phyloP scores from a whole-genome alignment of 2,888 invertebrate species.

The Synergus laeviventris region DNA sequence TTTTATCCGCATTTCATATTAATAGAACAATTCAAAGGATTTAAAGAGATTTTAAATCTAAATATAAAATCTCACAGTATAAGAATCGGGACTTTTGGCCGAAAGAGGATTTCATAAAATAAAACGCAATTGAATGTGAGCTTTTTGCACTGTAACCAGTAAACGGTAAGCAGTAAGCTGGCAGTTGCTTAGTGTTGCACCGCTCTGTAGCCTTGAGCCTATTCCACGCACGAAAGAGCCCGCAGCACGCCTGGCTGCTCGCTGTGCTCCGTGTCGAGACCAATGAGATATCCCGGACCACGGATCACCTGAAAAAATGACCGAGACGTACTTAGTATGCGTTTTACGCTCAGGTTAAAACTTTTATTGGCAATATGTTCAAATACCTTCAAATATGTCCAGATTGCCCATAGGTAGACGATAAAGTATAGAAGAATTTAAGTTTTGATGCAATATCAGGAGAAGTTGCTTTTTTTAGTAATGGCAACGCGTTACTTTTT shows the following conservation, averaged over 20 bases:
- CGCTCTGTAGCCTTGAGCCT: conserved; percentile 75
- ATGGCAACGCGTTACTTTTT: too few species aligned
- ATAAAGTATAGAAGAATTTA: neutral
- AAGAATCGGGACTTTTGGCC: too few species aligned
- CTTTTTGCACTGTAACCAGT: conserved; percentile 42
- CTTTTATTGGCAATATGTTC: neutral
- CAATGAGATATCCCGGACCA: conserved; percentile 52
- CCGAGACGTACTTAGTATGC: conserved; percentile 25
- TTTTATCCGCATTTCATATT: too few species aligned
- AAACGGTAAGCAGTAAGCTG: conserved; percentile 59
- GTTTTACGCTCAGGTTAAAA: conserved; percentile 10
- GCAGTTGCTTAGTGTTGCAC: conserved; percentile 47
- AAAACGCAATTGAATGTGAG: too few species aligned
- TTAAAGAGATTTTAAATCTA: too few species aligned
- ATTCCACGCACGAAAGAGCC: conserved; percentile 76
- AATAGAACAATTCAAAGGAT: too few species aligned
- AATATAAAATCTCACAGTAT: too few species aligned
- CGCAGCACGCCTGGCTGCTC: conserved; percentile 74
- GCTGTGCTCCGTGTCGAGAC: conserved; percentile 65
- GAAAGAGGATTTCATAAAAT: too few species aligned
- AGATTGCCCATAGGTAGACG: neutral
- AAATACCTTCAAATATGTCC: neutral
- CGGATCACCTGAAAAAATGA: conserved; percentile 38
- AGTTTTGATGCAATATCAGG: too few species aligned
- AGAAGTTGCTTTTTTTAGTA: too few species aligned